Evolutionary conservation across 1,140 invertebrate species (phyloP).

Genomic region (Drosophila gunungcola): DNA sequence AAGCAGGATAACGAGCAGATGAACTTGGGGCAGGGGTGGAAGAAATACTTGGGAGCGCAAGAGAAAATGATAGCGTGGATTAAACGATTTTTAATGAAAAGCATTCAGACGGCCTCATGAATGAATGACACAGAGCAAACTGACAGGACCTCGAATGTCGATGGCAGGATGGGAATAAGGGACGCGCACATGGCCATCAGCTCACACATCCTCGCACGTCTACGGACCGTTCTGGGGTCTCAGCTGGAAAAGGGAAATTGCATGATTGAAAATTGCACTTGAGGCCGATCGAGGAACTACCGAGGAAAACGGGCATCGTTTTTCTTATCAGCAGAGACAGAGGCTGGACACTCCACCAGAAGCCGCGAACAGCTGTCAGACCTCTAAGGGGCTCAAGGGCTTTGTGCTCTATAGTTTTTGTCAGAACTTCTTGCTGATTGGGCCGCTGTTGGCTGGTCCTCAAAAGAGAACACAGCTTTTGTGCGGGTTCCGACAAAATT

Average conservation of each 20-base stretch:
- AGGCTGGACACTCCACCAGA: neutral
- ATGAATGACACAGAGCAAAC: slow-evolving; percentile 48
- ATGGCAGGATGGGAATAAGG: slow-evolving; percentile 13
- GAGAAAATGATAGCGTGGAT: slow-evolving; percentile 78
- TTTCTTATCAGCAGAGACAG: slow-evolving; percentile 14
- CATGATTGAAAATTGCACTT: slow-evolving; percentile 83
- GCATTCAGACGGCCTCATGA: slow-evolving; percentile 68
- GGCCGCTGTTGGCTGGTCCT: neutral
- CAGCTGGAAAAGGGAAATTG: slow-evolving; percentile 75
- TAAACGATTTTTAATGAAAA: slow-evolving; percentile 84
- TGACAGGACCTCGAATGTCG: slow-evolving; percentile 31
- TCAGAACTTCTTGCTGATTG: slow-evolving; percentile 15
- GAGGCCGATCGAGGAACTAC: slow-evolving; percentile 22
- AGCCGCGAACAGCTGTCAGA: slow-evolving; percentile 4
- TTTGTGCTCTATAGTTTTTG: slow-evolving; percentile 10
- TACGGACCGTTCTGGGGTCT: slow-evolving; percentile 14
- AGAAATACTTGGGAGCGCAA: slow-evolving; percentile 19
- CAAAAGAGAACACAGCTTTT: slow-evolving; percentile 14
- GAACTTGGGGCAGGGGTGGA: neutral
- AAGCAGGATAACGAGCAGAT: slow-evolving; percentile 51
- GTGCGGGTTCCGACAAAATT: slow-evolving; percentile 40
- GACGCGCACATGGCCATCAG: slow-evolving; percentile 14
- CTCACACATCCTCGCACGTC: slow-evolving; percentile 1
- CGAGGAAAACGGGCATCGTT: slow-evolving; percentile 1
- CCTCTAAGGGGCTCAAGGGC: slow-evolving; percentile 6